These are phyloP conservation scores for Neosilurus hyrtlii DNA, from an alignment of 2,797 vertebrate genomes.

Conservation along the genomic window DNA sequence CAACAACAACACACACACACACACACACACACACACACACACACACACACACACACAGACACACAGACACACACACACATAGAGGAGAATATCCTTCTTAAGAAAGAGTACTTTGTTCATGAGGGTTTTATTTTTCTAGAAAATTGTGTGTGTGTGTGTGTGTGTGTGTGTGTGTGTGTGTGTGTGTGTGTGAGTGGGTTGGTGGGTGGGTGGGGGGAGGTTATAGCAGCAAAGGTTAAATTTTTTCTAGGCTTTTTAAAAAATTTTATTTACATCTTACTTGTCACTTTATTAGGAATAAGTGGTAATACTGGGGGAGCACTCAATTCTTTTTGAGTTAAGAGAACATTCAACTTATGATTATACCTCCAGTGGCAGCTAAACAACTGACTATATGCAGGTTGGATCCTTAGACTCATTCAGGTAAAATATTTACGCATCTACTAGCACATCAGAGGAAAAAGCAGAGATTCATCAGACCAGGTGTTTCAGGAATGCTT, in stretches of 20 bases:
- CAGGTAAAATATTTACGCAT: neutral
- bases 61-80: too few species aligned
- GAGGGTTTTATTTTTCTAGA: too few species aligned
- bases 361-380: neutral
- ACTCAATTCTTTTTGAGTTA: neutral
- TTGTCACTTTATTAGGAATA: neutral
- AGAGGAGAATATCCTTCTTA: neutral
- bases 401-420: neutral
- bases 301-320: neutral
- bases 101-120: neutral
- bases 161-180: too few species aligned
- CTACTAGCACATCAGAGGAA: neutral
- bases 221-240: neutral
- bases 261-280: too few species aligned
- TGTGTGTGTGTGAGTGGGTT: too few species aligned
- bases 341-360: neutral
- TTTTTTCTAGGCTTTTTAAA: neutral
- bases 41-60: too few species aligned
- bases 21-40: too few species aligned
- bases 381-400: neutral
- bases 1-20: too few species aligned
- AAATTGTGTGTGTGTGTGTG: too few species aligned
- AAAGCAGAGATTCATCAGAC: neutral
- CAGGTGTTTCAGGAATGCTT: too few species aligned
- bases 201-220: too few species aligned